These are phyloP conservation scores for Limonius californicus DNA, from an alignment of 1,140 invertebrate genomes.

Conservation along the genomic window DNA sequence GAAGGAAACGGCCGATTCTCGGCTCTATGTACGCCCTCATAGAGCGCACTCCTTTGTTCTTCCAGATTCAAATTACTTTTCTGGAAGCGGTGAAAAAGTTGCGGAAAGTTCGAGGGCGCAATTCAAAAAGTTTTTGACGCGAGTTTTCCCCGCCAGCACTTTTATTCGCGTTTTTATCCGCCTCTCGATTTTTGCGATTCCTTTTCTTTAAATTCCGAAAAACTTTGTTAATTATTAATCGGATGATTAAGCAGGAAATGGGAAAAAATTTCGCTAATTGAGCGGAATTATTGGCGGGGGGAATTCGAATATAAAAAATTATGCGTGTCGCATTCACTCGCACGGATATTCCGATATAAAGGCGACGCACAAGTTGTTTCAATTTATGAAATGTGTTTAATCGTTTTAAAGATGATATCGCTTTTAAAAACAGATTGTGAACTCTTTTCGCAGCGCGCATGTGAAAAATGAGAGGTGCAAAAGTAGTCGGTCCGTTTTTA, in stretches of 20 bases:
- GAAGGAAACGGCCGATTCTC: conserved; percentile 38
- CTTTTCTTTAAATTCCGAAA: no score
- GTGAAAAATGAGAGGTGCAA: conserved; percentile 39
- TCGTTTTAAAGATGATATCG: conserved; percentile 41
- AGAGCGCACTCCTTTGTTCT: conserved; percentile 36
- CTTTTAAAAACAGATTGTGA: conserved; percentile 37
- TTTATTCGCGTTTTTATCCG: neutral
- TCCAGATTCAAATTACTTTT: neutral
- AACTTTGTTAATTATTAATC: no score
- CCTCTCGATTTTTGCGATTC: neutral
- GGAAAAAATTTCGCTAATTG: neutral
- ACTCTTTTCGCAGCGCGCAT: conserved; percentile 30
- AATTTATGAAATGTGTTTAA: conserved; percentile 33
- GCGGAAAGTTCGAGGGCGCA: neutral
- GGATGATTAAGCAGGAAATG: neutral
- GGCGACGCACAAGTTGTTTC: conserved; percentile 21
- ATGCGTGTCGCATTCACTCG: conserved; percentile 4
- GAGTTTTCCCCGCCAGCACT: neutral
- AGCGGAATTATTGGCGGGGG: neutral
- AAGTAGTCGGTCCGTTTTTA: conserved; percentile 37
- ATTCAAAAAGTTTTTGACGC: conserved; percentile 9
- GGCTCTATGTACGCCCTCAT: conserved; percentile 29
- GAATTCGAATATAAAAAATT: neutral
- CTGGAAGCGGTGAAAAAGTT: conserved; percentile 9
- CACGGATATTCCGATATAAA: neutral